Base-by-base conservation (phyloP, 37 sponge, comb jelly and placozoan genomes). In the Oscarella lobularis region DNA sequence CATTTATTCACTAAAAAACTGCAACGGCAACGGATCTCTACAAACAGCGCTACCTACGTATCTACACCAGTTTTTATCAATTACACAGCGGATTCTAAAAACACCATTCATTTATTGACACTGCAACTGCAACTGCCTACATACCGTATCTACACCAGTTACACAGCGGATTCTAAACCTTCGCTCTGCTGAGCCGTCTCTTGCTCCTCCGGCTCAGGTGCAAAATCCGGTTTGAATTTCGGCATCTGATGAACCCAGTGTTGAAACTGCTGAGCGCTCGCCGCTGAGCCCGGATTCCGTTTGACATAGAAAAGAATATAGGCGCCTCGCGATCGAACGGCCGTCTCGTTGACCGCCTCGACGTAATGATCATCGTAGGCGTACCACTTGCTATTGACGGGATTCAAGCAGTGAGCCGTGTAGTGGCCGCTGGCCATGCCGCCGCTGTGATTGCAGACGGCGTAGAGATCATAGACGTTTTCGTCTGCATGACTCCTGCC, bases 361-460 rank as follows among this genome's bases (percentile, higher is more conserved):
- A 95, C 89, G 0, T 35, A 37, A n/a, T 39, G 76, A 67, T 95
- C 95, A 75, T 95, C 93, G 39, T 74, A 85, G 29, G 35, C 35
- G 75, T 88, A 87, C 95, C 95, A 95, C 32, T 75, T 39, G 0
- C 77, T 72, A 36, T 79, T 80, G 9, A 72, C 74, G 0, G 89
- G 89, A 37, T 83, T 88, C 39, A 67, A 68, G 48, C 95, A 95
- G 65, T 66, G 81, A 31, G 95, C 89, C 3, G 85, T 91, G 77
- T 95, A 95, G 84, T 95, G 95, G 0, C 95, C 95, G 1, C 83
- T 41, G 34, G 33, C 84, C 89, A 95, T 80, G 67, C 68, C 79
- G 0, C 95, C 95, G 5, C 66, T 38, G 71, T 95, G 95, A 78
- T 95, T 92, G 74, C 90, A 84, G 40, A 95, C 87, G 6, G 89